Conservation (phyloP, 2,888 invertebrate species). For the Eupithecia insigniata region DNA sequence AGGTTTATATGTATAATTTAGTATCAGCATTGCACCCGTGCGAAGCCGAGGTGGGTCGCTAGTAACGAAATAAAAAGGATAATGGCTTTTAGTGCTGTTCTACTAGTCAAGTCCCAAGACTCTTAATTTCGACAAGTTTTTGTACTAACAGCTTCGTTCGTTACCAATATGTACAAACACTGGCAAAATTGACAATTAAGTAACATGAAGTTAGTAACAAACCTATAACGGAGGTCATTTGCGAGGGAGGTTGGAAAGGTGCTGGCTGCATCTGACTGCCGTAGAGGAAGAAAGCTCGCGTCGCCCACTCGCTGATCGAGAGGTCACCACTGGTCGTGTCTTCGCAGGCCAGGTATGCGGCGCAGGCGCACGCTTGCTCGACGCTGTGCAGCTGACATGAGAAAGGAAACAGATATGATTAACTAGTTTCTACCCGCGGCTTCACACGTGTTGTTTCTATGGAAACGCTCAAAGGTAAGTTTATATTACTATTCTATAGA, state of each 20-base stretch:
- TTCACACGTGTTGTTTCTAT: not conserved
- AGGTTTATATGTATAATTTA: too few relatives aligned
- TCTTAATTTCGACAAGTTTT: not conserved
- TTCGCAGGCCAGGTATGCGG: constrained; percentile 93
- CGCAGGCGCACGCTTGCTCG: constrained; percentile 95
- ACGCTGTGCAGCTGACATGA: constrained; percentile 66
- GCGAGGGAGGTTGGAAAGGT: constrained; percentile 61
- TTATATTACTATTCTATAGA: not conserved
- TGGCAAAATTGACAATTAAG: not conserved
- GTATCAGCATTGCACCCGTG: too few relatives aligned
- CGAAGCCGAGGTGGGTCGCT: too few relatives aligned
- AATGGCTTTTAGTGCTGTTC: not conserved
- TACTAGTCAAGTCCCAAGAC: not conserved
- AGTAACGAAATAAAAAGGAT: not conserved
- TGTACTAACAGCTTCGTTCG: not conserved
- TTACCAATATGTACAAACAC: not conserved
- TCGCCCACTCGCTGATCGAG: constrained; percentile 93
- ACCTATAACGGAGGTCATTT: constrained; percentile 65
- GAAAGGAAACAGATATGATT: not conserved
- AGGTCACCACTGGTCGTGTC: constrained; percentile 69
- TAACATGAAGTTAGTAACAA: not conserved
- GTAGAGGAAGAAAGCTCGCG: constrained; percentile 95
- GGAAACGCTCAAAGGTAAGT: not conserved
- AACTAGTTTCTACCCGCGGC: not conserved
- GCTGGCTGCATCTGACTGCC: constrained; percentile 92